phyloP scores from a whole-genome alignment of 2,113 vertebrate species.

The Erinaceus europaeus region DNA sequence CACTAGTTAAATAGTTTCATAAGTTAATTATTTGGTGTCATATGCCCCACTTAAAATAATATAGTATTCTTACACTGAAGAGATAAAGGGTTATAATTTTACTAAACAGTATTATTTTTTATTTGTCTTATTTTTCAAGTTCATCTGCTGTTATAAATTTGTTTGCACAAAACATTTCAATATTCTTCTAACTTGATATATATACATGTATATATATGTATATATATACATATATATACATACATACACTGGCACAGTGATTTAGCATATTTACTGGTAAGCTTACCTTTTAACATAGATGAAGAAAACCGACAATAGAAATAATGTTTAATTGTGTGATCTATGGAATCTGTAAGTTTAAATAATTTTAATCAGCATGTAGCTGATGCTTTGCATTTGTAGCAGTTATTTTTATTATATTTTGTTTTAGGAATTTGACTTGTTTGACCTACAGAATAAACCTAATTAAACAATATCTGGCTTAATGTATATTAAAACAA shows the following conservation, averaged over 20 bases:
- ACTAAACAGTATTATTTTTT: constrained; percentile 12
- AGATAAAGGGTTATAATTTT: constrained; percentile 4
- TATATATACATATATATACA: too few relatives aligned
- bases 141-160: neutral
- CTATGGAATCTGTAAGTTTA: constrained; percentile 26
- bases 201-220: too few relatives aligned
- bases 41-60: neutral
- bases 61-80: neutral
- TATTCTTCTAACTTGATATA: constrained; percentile 17
- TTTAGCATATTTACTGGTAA: constrained; percentile 47
- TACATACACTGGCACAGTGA: neutral
- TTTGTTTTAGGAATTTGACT: constrained; percentile 42
- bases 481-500: constrained; percentile 10
- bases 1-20: neutral
- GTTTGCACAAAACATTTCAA: constrained; percentile 24
- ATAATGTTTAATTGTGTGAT: neutral
- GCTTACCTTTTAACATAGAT: neutral
- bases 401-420: constrained; percentile 20
- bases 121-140: constrained; percentile 8
- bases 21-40: neutral
- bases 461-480: constrained; percentile 39
- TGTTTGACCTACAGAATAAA: constrained; percentile 23
- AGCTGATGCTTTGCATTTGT: constrained; percentile 25
- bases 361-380: neutral
- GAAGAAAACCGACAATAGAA: neutral